phyloP scores from a whole-genome alignment of 1,140 invertebrate genomes.

The Drosophila setifemur region DNA sequence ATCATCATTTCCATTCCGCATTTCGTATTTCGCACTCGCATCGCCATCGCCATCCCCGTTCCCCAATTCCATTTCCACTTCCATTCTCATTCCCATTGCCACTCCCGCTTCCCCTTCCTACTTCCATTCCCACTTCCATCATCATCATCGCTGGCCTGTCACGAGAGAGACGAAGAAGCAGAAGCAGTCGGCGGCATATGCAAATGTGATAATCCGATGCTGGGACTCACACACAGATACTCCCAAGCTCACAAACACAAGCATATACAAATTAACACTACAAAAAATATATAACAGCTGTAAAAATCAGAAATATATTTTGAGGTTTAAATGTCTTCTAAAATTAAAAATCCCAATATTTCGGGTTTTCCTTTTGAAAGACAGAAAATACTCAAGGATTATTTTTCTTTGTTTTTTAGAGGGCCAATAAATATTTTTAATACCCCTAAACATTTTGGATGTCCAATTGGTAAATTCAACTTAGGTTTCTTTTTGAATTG shows the following conservation, averaged over 20 bases:
- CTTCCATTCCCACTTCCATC: conserved; percentile 20
- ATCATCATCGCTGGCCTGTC: conserved; percentile 43
- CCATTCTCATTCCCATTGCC: not conserved
- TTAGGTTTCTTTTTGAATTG: too few species aligned
- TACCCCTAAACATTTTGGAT: too few species aligned
- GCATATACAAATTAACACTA: too few species aligned
- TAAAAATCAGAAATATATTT: too few species aligned
- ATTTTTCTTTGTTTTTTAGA: too few species aligned
- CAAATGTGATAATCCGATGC: conserved; percentile 80
- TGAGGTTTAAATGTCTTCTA: too few species aligned
- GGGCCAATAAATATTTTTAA: too few species aligned
- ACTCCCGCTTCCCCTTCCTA: conserved; percentile 22
- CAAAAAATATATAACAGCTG: too few species aligned
- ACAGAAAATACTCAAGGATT: too few species aligned
- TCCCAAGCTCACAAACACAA: not conserved
- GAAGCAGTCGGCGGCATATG: conserved; percentile 56
- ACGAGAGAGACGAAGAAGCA: conserved; percentile 23
- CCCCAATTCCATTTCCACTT: not conserved
- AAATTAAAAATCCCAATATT: too few species aligned
- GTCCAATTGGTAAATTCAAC: too few species aligned
- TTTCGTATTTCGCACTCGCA: conserved; percentile 43
- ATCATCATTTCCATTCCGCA: conserved; percentile 48
- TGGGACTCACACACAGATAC: conserved; percentile 26
- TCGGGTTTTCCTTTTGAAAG: too few species aligned
- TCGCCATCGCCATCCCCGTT: conserved; percentile 8